phyloP scores from a whole-genome alignment of 2,888 invertebrate genomes.

The Scaptomyza tumidula region DNA sequence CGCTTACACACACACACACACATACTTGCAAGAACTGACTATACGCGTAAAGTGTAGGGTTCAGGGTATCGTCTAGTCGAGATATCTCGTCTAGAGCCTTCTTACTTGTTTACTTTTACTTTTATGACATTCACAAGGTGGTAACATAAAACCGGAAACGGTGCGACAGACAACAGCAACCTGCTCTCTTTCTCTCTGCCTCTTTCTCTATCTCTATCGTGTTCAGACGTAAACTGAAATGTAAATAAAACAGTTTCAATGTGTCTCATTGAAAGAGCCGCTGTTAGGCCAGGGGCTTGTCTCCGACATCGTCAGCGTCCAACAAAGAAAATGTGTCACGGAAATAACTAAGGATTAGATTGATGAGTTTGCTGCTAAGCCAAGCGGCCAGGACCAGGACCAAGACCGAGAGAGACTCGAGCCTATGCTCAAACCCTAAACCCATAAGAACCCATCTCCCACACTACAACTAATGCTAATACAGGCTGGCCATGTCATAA shows the following conservation, averaged over 20 bases:
- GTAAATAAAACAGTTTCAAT: slow-evolving; percentile 72
- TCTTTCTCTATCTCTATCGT: slow-evolving; percentile 7
- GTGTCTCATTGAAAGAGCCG: slow-evolving; percentile 29
- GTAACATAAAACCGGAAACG: slow-evolving; percentile 63
- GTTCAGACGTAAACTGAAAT: slow-evolving; percentile 65
- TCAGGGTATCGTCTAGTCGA: no score
- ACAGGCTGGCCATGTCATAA: slow-evolving; percentile 49
- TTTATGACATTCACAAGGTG: slow-evolving; percentile 66
- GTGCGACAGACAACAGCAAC: slow-evolving; percentile 11
- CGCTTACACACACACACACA: no score
- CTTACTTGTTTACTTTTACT: slow-evolving; percentile 49
- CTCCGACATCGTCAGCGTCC: slow-evolving; percentile 48
- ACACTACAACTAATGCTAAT: no score
- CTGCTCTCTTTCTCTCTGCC: no score
- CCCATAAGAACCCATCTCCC: not conserved
- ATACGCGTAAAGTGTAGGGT: no score
- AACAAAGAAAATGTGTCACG: slow-evolving; percentile 77
- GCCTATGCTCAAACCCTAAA: not conserved
- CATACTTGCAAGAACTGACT: no score
- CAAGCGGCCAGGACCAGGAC: slow-evolving; percentile 35
- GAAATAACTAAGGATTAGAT: slow-evolving; percentile 77
- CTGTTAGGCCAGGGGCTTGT: slow-evolving; percentile 19
- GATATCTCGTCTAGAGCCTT: no score
- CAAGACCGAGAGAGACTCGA: no score
- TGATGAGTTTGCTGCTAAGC: slow-evolving; percentile 74